Conservation (phyloP, 2,888 invertebrate genomes). For the Monochamus alternatus region DNA sequence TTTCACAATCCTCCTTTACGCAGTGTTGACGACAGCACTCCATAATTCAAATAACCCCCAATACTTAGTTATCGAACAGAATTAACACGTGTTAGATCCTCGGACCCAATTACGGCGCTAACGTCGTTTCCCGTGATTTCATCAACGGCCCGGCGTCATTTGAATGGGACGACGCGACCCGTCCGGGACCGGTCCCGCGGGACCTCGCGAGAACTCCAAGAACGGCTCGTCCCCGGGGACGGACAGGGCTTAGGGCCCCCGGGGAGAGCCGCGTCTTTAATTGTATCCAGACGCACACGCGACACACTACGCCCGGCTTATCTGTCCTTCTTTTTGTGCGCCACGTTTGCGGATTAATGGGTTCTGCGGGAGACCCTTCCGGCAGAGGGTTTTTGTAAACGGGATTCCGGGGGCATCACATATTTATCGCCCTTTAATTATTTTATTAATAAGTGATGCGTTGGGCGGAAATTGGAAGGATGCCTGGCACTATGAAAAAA, state of each 20-base stretch:
- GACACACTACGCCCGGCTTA: conserved; percentile 41
- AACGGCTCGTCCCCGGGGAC: conserved; percentile 30
- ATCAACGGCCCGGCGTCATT: conserved; percentile 19
- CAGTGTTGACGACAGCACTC: background rate
- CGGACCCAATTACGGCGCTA: conserved; percentile 14
- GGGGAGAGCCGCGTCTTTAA: conserved; percentile 54
- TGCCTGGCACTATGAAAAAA: background rate
- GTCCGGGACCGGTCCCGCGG: conserved; percentile 3
- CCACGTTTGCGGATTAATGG: conserved; percentile 45
- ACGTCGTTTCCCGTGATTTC: conserved; percentile 26
- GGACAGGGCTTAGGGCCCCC: conserved; percentile 38
- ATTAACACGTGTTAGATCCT: background rate
- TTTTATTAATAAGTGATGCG: conserved; percentile 7
- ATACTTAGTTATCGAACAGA: background rate
- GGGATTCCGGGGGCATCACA: conserved; percentile 2
- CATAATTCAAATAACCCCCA: background rate
- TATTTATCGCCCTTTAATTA: conserved; percentile 2
- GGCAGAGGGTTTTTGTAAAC: conserved; percentile 16
- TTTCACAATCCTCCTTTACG: too few relatives aligned
- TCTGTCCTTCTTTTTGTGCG: conserved; percentile 42
- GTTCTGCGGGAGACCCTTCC: conserved; percentile 40
- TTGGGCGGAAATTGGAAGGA: background rate
- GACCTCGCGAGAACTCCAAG: conserved; percentile 17
- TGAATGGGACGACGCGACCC: conserved; percentile 23
- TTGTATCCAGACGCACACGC: conserved; percentile 52